Percentiles rank a stretch among this genome's conserved stretches.
Evolutionary conservation across 2,797 vertebrate species (phyloP).

Genomic region (Acropternis orthonyx): DNA sequence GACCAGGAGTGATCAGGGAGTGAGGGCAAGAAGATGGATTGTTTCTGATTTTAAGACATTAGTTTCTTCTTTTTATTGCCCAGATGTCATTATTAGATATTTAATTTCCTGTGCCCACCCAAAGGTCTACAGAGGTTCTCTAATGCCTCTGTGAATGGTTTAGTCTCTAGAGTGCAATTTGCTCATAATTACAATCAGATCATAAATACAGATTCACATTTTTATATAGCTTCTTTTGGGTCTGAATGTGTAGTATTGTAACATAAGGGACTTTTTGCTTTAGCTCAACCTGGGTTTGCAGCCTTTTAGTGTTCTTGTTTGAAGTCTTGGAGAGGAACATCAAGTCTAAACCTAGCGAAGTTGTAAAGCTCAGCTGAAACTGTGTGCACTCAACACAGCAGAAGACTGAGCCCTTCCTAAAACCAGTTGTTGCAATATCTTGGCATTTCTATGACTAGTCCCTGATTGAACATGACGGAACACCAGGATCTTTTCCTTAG

Average conservation of each 20-base stretch:
- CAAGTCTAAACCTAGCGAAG: background rate
- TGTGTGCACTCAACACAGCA: background rate
- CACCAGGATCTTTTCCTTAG: background rate
- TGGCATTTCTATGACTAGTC: background rate
- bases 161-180: background rate
- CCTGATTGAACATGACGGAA: background rate
- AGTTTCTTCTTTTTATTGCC: background rate
- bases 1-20: background rate
- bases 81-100: background rate
- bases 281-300: background rate
- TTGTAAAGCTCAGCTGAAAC: background rate
- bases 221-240: background rate
- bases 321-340: background rate
- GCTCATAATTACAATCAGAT: background rate
- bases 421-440: background rate
- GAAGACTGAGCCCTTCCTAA: background rate
- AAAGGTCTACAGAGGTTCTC: background rate
- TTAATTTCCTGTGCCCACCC: background rate
- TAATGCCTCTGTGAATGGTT: background rate
- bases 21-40: background rate
- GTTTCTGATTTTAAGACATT: background rate
- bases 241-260: background rate
- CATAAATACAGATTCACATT: background rate
- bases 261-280: background rate
- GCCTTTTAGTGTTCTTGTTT: background rate